These are phyloP conservation scores for Eutolmus rufibarbis DNA, from an alignment of 2,888 invertebrate genomes.

Conservation along the genomic window DNA sequence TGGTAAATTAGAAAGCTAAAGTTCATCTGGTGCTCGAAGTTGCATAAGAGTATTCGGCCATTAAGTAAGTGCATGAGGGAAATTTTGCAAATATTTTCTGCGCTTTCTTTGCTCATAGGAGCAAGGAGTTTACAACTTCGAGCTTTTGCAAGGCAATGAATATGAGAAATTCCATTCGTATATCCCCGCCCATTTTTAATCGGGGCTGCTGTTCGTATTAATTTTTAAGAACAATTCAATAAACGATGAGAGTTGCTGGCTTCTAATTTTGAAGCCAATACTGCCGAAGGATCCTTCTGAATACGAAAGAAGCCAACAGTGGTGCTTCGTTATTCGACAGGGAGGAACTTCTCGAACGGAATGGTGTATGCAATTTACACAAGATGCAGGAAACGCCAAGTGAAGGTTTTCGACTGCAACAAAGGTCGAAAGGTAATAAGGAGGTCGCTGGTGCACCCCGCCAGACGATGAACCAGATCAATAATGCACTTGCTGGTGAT, in stretches of 20 bases:
- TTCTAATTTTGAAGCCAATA: not conserved
- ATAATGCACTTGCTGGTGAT: not conserved
- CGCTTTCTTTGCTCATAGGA: not conserved
- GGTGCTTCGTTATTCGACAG: not conserved
- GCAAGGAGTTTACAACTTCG: not conserved
- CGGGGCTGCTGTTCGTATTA: not conserved
- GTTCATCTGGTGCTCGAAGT: not conserved
- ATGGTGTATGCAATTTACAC: not conserved
- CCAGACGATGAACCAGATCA: not conserved
- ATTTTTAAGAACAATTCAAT: not conserved
- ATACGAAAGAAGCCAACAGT: not conserved
- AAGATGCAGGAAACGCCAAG: not conserved
- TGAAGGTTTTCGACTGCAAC: not conserved
- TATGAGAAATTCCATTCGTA: not conserved
- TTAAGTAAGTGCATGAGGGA: not conserved
- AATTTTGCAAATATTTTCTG: not conserved
- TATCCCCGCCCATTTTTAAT: not conserved
- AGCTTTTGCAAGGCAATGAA: not conserved
- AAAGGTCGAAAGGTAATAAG: not conserved
- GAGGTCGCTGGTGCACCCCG: not conserved
- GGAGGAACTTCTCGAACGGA: not conserved
- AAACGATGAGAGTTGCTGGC: not conserved
- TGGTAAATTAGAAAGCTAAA: not conserved
- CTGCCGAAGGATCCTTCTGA: not conserved
- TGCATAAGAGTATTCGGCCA: not conserved